Evolutionary conservation across 2,888 invertebrate species (phyloP).

Genomic region (Creontiades dilutus): DNA sequence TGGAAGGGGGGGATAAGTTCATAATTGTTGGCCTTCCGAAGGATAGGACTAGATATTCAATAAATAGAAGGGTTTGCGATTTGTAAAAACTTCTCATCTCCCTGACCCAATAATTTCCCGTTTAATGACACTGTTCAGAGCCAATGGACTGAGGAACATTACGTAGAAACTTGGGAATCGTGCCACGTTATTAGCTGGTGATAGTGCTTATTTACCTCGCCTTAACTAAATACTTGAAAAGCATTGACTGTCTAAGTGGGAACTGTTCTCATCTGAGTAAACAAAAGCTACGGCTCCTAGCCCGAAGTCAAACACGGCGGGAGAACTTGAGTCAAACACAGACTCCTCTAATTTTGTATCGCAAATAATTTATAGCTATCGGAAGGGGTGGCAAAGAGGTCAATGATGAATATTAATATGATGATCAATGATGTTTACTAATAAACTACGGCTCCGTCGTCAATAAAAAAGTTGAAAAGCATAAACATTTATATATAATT

Average conservation of each 20-base stretch:
- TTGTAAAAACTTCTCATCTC: too few species aligned
- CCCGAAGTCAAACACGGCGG: neutral
- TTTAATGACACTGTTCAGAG: neutral
- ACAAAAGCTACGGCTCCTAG: neutral
- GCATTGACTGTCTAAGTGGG: neutral
- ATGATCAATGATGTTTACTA: too few species aligned
- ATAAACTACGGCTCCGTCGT: too few species aligned
- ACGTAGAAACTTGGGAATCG: neutral
- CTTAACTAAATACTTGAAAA: constrained; percentile 32
- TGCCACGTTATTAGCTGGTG: neutral
- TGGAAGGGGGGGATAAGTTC: too few species aligned
- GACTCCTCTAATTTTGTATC: neutral
- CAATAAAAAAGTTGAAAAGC: too few species aligned
- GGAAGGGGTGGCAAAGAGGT: too few species aligned
- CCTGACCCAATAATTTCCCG: neutral
- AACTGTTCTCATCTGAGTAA: constrained; percentile 8
- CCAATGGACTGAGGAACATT: neutral
- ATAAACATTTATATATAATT: too few species aligned
- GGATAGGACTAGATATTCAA: too few species aligned
- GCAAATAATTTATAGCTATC: neutral
- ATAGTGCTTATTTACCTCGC: neutral
- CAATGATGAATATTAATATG: too few species aligned
- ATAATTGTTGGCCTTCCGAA: too few species aligned
- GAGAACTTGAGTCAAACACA: neutral
- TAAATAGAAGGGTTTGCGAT: too few species aligned